phyloP scores from a whole-genome alignment of 2,797 vertebrate genomes.

The Galagoides demidoff region DNA sequence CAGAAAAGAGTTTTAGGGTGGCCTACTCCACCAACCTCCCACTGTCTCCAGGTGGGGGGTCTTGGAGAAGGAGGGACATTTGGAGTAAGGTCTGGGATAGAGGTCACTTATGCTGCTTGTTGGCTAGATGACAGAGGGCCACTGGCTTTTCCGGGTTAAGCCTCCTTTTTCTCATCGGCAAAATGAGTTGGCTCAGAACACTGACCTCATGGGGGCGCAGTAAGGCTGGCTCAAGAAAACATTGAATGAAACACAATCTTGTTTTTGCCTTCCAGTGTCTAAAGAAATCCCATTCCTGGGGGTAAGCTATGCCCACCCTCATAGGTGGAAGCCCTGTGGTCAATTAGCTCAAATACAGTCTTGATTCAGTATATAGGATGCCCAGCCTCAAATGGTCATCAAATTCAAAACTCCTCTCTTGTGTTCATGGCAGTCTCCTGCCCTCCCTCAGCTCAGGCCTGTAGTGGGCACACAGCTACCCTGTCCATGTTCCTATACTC shows the following conservation, averaged over 20 bases:
- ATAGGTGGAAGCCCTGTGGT: background rate
- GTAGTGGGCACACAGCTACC: fast-evolving
- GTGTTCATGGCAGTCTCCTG: background rate
- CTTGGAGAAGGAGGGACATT: background rate
- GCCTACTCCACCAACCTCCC: background rate
- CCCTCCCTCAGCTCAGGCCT: background rate
- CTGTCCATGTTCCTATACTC: background rate
- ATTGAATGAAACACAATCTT: background rate
- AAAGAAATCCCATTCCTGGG: background rate
- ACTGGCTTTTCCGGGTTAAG: background rate
- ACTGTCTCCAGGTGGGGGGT: background rate
- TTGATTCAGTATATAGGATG: background rate
- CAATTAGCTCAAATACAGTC: background rate
- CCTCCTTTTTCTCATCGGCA: background rate
- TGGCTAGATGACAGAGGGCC: background rate
- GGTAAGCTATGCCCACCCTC: fast-evolving
- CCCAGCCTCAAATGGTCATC: background rate
- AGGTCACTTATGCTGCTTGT: background rate
- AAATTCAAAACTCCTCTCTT: background rate
- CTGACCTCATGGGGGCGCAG: fast-evolving
- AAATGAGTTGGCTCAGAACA: background rate
- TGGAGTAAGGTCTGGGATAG: background rate
- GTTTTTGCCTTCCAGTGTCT: background rate
- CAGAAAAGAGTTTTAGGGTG: background rate
- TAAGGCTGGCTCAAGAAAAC: background rate